Evolutionary conservation across 2,113 vertebrate genomes (phyloP), one percentile per base, ranked within the genome.

Genomic region (Cryptomyrus ogoouensis): DNA sequence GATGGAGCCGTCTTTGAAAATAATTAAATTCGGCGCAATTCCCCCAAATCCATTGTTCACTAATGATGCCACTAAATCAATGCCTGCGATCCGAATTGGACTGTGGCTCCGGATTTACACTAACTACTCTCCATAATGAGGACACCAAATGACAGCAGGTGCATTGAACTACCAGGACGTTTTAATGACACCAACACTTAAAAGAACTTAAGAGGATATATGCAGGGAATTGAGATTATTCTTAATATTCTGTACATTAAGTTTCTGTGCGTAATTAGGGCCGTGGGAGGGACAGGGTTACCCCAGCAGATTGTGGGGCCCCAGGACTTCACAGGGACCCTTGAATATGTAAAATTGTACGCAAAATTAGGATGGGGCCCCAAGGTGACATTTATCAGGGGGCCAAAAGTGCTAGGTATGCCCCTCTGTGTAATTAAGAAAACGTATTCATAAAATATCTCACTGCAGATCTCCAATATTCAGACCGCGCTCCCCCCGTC

Each of bases 11-110:
- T 53, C 85, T 89, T 53, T 52, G 74, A 80, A 83, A 89, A 89
- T 83, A 89, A 89, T 83, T 89, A 80, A 83, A 89, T 89, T 83
- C 77, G 9, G 47, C 19, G 49, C 70, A 56, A 89, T 89, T 89
- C 80, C 88, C 88, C 74, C 17, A 89, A 89, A 83, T 83, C 74
- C 88, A 83, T 83, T 89, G 88, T 42, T 50, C 39, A 6, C 31
- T 89, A 89, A 89, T 89, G 88, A 89, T 89, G 50, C 19, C 74
- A 83, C 70, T 89, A 89, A 27, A 89, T 89, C 88, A 89, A 56
- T 83, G 88, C 53, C 74, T 17, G 74, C 19, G 15, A 42, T 89
- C 47, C 50, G 27, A 35, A 83, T 89, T 83, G 27, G 47, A 53
- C n/a, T 31, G 49, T 56, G 74, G 53, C 74, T 56, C 52, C 13